These are phyloP conservation scores for Cryptophagus acutangulus DNA, from an alignment of 2,888 invertebrate species.

Conservation along the genomic window DNA sequence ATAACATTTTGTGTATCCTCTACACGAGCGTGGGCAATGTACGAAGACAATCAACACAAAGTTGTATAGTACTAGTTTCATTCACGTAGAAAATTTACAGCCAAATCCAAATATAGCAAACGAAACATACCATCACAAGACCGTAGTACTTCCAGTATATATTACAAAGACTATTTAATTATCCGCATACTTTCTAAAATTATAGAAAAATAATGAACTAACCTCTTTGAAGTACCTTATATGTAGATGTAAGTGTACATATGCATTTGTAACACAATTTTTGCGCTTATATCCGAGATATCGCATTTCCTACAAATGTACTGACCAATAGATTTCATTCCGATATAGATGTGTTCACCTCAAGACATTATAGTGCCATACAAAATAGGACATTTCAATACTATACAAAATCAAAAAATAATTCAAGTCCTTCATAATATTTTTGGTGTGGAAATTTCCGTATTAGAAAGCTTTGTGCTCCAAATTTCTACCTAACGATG, in stretches of 20 bases:
- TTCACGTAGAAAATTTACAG: slow-evolving; percentile 27
- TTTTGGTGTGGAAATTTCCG: too few species aligned
- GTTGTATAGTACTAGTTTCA: slow-evolving; percentile 25
- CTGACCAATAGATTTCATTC: slow-evolving; percentile 17
- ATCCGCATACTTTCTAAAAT: slow-evolving; percentile 37
- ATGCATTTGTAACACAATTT: slow-evolving; percentile 16
- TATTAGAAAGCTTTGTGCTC: too few species aligned
- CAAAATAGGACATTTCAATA: slow-evolving; percentile 7
- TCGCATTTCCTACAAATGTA: slow-evolving; percentile 19
- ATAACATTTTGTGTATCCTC: slow-evolving; percentile 1
- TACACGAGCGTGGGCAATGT: slow-evolving; percentile 15
- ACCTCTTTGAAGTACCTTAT: slow-evolving; percentile 23
- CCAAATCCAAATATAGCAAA: slow-evolving; percentile 35
- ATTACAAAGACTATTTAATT: slow-evolving; percentile 39
- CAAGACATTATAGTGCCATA: slow-evolving; percentile 2
- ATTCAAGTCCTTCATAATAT: too few species aligned
- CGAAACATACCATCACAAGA: slow-evolving; percentile 22
- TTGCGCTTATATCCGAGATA: slow-evolving; percentile 13
- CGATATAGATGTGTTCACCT: slow-evolving; percentile 12
- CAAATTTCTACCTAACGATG: too few species aligned
- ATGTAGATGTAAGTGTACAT: slow-evolving; percentile 22
- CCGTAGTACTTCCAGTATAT: slow-evolving; percentile 25
- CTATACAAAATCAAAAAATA: slow-evolving; percentile 3
- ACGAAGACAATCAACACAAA: slow-evolving; percentile 17
- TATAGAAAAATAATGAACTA: slow-evolving; percentile 30